Percentiles rank a stretch among this genome's conserved stretches.
Conservation (phyloP, 2,888 invertebrate species). For the Tribolium freemani region DNA sequence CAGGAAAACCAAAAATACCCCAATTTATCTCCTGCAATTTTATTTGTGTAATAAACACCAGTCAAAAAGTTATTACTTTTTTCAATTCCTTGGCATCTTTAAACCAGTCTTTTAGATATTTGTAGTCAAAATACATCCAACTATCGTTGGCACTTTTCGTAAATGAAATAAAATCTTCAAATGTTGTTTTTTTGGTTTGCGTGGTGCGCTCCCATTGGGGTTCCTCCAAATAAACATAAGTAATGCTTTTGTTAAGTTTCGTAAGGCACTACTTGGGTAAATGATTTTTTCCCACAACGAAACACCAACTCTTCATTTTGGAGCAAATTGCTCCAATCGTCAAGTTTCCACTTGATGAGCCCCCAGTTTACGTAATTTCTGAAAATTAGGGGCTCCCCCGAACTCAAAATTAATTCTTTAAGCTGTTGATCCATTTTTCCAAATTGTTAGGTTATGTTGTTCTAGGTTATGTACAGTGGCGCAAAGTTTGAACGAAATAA, state of each 20-base stretch:
- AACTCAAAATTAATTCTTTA: slow-evolving; percentile 49
- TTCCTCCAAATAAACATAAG: slow-evolving; percentile 61
- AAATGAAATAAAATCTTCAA: slow-evolving; percentile 74
- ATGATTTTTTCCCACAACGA: slow-evolving; percentile 67
- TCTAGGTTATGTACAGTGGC: background rate
- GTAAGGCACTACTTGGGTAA: background rate
- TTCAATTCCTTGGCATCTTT: slow-evolving; percentile 71
- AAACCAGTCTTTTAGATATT: slow-evolving; percentile 82
- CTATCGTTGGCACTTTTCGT: slow-evolving; percentile 65
- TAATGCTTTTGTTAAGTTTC: background rate
- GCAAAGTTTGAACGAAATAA: background rate
- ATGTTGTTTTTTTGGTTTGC: slow-evolving; percentile 71
- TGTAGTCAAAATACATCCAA: slow-evolving; percentile 91
- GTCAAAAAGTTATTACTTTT: slow-evolving; percentile 68
- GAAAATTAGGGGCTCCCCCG: slow-evolving; percentile 71
- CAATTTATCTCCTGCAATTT: slow-evolving; percentile 71
- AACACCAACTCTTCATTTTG: slow-evolving; percentile 73
- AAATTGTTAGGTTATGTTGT: no score
- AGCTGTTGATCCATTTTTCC: background rate
- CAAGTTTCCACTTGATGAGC: slow-evolving; percentile 73
- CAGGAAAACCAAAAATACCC: slow-evolving; percentile 79
- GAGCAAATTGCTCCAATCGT: slow-evolving; percentile 74
- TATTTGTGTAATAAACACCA: background rate
- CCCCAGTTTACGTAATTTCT: slow-evolving; percentile 73
- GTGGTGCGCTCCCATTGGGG: slow-evolving; percentile 89